A percentile compares a stretch with the other conserved stretches of the same genome.
These are phyloP conservation scores for Stenichneumon culpator DNA, from an alignment of 2,888 invertebrate genomes.

Conservation along the genomic window DNA sequence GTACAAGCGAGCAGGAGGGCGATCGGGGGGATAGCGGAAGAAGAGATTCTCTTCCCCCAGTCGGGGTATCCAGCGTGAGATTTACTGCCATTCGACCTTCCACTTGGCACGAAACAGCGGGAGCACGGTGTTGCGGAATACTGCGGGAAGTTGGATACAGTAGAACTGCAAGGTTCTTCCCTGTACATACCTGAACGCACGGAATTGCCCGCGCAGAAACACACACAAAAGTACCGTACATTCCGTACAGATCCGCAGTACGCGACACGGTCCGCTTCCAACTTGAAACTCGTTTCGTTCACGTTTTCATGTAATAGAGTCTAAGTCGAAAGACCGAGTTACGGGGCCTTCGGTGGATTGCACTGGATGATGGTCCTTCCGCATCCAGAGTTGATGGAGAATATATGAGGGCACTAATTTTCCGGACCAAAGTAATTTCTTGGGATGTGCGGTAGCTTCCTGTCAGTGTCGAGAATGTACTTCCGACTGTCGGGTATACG, in stretches of 20 bases:
- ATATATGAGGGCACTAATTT: no score
- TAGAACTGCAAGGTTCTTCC: neutral
- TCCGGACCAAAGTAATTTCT: no score
- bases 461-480: neutral
- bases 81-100: slow-evolving; percentile 61
- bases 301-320: neutral
- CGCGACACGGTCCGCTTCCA: slow-evolving; percentile 18
- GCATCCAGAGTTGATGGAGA: no score
- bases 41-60: slow-evolving; percentile 49
- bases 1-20: slow-evolving; percentile 6
- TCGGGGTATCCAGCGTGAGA: slow-evolving; percentile 52
- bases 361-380: neutral
- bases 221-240: slow-evolving; percentile 22
- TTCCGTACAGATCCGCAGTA: slow-evolving; percentile 2
- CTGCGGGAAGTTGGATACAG: slow-evolving; percentile 5
- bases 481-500: neutral
- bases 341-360: no score
- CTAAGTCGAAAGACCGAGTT: neutral
- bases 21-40: slow-evolving; percentile 39
- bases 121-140: slow-evolving; percentile 21
- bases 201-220: slow-evolving; percentile 10
- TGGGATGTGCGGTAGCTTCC: neutral
- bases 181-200: slow-evolving; percentile 29
- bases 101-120: slow-evolving; percentile 49
- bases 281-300: slow-evolving; percentile 14